Evolutionary conservation across 2,113 vertebrate species (phyloP).

Genomic region (Picathartes gymnocephalus): DNA sequence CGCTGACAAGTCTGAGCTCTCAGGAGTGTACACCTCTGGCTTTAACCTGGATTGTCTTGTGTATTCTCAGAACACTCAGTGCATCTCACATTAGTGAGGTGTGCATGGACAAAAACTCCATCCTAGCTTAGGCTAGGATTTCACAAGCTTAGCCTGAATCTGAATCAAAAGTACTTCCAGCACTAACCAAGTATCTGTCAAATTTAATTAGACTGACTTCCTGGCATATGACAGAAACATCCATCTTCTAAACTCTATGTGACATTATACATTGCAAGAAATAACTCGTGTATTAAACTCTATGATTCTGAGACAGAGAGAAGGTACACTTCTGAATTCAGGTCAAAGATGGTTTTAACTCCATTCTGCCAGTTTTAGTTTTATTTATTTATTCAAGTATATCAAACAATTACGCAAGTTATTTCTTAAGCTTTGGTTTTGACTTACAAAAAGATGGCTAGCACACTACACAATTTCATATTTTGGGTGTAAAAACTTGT

Average conservation of each 20-base stretch:
- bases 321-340: neutral
- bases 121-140: neutral
- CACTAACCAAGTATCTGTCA: neutral
- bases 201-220: neutral
- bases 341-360: neutral
- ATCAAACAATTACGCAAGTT: neutral
- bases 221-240: neutral
- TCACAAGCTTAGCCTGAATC: neutral
- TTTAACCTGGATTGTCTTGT: neutral
- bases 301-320: neutral
- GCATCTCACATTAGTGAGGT: neutral
- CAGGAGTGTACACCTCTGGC: neutral
- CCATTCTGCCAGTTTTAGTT: neutral
- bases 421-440: neutral
- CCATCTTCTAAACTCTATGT: neutral
- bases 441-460: neutral
- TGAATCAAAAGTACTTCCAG: neutral
- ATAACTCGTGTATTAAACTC: neutral
- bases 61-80: neutral
- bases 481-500: neutral
- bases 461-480: neutral
- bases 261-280: neutral
- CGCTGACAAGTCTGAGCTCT: neutral
- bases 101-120: neutral
- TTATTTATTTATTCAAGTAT: neutral